Base-by-base conservation (phyloP, 2,797 vertebrate genomes). In the Gobionotothen gibberifrons region DNA sequence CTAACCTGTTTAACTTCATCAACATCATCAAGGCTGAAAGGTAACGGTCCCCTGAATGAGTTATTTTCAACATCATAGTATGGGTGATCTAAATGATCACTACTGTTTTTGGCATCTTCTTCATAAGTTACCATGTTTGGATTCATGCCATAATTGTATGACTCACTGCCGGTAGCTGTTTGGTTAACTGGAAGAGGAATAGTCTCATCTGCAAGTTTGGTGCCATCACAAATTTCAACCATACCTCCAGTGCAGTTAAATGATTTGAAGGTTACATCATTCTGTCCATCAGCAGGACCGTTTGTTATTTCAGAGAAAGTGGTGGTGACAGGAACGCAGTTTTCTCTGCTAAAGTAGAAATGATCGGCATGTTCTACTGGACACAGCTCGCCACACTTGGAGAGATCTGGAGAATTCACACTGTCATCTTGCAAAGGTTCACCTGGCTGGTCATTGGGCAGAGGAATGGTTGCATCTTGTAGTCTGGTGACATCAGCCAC, bases 231-330 rank as follows among this genome's bases (percentile, higher is more conserved):
- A 48, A 90, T 71, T 74, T 93, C 89, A 36, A 89, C 55, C 73
- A 91, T 90, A 5, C 82, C 82, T n/a, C 91, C 93, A 11, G 71
- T 67, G 76, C 88, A 92, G 77, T 76, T 66, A 32, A 92, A 76
- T 16, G 81, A 81, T 79, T 92, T 90, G 5, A 90, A 87, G 10
- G 86, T 93, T 39, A 88, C 14, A 11, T 92, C 78, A 19, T 11
- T 74, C 16, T 17, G 21, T 40, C 40, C 59, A 22, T 58, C 39
- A 13, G 52, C 1, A 47, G 15, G 59, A 40, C 12, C 63, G 19
- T 32, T 9, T 55, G 56, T 14, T 2, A 22, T 63, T 26, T 78
- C 75, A 53, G 75, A 74, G 14, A 26, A 62, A 9, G 29, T 48
- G 29, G 58, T 1, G 9, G 22, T 26, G 46, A 64, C 52, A 58